Percentiles rank a stretch among this genome's conserved stretches.
Conservation (phyloP, 1,140 invertebrate species). For the Babylonia areolata region DNA sequence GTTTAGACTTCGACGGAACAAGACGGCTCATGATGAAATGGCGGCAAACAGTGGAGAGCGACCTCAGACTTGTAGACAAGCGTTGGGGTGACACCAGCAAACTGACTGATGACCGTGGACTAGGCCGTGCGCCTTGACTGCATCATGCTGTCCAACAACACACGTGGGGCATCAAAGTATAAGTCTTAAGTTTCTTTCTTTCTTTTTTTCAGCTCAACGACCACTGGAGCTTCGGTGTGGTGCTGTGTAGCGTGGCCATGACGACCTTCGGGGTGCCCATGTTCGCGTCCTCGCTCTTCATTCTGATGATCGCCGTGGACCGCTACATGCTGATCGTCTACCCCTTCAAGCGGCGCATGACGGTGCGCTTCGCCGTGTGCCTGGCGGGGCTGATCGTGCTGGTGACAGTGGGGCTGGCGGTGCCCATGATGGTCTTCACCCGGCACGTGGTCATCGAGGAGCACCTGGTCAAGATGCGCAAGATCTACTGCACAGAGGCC, state of each 20-base stretch:
- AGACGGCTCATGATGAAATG: too few relatives aligned
- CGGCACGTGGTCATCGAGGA: conserved; percentile 53
- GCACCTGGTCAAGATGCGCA: conserved; percentile 48
- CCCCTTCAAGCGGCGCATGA: conserved; percentile 76
- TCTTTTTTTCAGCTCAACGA: conserved; percentile 80
- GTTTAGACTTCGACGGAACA: too few relatives aligned
- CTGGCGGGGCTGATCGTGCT: conserved; percentile 60
- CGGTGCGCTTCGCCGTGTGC: conserved; percentile 58
- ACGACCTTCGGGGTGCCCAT: conserved; percentile 79
- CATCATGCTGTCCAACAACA: too few relatives aligned
- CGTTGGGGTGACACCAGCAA: too few relatives aligned
- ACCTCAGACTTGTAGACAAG: too few relatives aligned
- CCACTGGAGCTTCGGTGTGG: conserved; percentile 86
- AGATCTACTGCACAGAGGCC: conserved; percentile 66
- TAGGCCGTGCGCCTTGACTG: too few relatives aligned
- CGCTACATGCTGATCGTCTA: conserved; percentile 81
- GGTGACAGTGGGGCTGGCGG: conserved; percentile 64
- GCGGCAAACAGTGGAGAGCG: too few relatives aligned
- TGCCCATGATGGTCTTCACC: conserved; percentile 71
- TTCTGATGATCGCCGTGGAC: conserved; percentile 84
- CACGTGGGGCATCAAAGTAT: too few relatives aligned
- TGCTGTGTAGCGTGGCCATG: conserved; percentile 70
- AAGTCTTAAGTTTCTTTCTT: too few relatives aligned
- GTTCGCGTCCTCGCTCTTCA: conserved; percentile 84
- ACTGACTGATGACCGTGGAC: too few relatives aligned